Evolutionary conservation across 2,888 invertebrate species (phyloP), one percentile per base, ranked within the genome.

Genomic region (Euplexia lucipara): DNA sequence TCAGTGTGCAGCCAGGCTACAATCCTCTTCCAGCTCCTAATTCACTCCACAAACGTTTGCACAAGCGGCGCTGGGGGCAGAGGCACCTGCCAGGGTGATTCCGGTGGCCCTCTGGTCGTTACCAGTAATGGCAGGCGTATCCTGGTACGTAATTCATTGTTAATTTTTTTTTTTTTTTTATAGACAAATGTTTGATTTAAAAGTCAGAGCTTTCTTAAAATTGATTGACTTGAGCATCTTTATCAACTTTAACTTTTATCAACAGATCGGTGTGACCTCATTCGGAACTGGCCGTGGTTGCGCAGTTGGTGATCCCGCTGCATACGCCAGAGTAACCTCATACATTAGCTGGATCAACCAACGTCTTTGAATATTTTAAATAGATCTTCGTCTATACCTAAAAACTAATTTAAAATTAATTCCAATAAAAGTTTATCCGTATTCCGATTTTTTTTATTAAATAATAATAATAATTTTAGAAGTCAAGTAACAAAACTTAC

Each of bases 101-200:
- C 92, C n/a, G 92, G 92, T 20, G 92, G 92, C 14, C 92, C 92
- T 26, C 87, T 92, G 5, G 75, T 80, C 3, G 60, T 86, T 8
- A 52, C 16, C 7, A 86, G 82, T 1, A 71, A 84, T 42, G 75
- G 77, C 73, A 69, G 75, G 7, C 62, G 53, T 12, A 48, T 89
- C 8, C 61, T 91, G 85, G 91, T 92, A 34, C 8, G 41, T 18
- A 0, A 6, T 20, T n/a, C 2, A 16, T 34, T n/a, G n/a, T 5
- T 18, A 26, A 18, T 4, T n/a, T 12, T 10, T 2, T 5, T 8
- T 39, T 30, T 3, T 12, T 30, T 1, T 37, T 8, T 22, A 16
- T 26, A 14, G 2, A 10, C 1, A 35, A 2, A 1, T 22, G 35
- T 57, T 8, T 14, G 7, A n/a, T 8, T 30, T 6, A 9, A 1